These are phyloP conservation scores for Heliconius melpomene DNA, from an alignment of 1,140 invertebrate genomes.

Conservation along the genomic window DNA sequence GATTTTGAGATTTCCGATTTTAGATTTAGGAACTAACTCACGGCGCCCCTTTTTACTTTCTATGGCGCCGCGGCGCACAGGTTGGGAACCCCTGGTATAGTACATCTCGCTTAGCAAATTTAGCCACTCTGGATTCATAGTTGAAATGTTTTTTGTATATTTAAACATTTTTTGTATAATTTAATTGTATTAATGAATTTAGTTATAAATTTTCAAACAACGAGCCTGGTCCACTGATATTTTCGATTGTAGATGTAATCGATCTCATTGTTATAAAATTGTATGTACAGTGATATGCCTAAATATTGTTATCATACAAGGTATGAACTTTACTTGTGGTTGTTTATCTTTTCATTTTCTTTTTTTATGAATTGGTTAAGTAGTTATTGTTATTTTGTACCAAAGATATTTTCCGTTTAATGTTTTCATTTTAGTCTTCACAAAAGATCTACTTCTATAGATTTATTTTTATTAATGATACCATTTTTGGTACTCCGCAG, in stretches of 20 bases:
- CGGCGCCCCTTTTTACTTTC: too few relatives aligned
- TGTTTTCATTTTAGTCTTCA: constrained; percentile 51
- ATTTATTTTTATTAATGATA: constrained; percentile 54
- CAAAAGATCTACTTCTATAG: constrained; percentile 58
- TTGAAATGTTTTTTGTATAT: constrained; percentile 26
- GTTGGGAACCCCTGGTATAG: too few relatives aligned
- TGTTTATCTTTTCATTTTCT: constrained; percentile 54
- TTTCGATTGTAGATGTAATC: constrained; percentile 58
- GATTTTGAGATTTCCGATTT: too few relatives aligned
- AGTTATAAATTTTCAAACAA: constrained; percentile 50
- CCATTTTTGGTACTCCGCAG: constrained; percentile 62
- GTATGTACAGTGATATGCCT: constrained; percentile 67
- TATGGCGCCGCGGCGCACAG: too few relatives aligned
- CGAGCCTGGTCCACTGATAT: constrained; percentile 65
- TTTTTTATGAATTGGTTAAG: constrained; percentile 61
- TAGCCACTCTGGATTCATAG: constrained; percentile 39
- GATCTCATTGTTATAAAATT: constrained; percentile 80
- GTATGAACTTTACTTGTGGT: constrained; percentile 75
- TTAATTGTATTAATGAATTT: constrained; percentile 35
- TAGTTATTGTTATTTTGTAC: constrained; percentile 74
- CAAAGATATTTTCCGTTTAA: constrained; percentile 74
- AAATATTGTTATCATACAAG: constrained; percentile 79
- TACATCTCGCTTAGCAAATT: constrained; percentile 49
- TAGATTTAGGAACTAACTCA: too few relatives aligned
- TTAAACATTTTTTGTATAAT: constrained; percentile 19